Conservation (phyloP, 2,113 vertebrate species). For the Canis aureus region DNA sequence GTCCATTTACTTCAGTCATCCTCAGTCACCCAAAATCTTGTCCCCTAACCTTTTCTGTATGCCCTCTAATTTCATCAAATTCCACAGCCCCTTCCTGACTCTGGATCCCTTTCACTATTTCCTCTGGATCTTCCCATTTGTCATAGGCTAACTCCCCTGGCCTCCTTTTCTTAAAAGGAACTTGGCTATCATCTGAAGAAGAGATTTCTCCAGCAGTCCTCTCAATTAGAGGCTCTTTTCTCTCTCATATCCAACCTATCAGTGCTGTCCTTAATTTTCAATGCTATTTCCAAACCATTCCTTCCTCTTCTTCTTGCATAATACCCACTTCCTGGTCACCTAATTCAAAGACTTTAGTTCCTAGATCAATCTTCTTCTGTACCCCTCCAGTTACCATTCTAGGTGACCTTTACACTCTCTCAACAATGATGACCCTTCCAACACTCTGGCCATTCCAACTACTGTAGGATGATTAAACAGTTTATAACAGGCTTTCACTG, state of each 20-base stretch:
- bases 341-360: constrained; percentile 1
- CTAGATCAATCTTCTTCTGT: not conserved
- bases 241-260: not conserved
- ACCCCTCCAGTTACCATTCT: not conserved
- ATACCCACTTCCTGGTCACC: not conserved
- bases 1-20: not conserved
- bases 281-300: not conserved
- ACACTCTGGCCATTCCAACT: not conserved
- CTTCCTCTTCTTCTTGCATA: constrained; percentile 18
- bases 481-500: constrained; percentile 2
- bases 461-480: not conserved
- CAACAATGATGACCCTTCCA: not conserved
- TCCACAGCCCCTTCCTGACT: not conserved
- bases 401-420: not conserved
- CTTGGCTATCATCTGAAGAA: not conserved
- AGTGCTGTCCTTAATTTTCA: not conserved
- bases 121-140: constrained; percentile 1
- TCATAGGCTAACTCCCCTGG: not conserved
- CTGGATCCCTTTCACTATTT: not conserved
- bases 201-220: not conserved
- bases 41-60: not conserved
- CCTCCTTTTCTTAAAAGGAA: not conserved
- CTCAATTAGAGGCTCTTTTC: not conserved
- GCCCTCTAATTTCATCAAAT: not conserved
- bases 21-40: not conserved